Evolutionary conservation across 2,113 vertebrate species (phyloP).

Genomic region (Chauna torquata): DNA sequence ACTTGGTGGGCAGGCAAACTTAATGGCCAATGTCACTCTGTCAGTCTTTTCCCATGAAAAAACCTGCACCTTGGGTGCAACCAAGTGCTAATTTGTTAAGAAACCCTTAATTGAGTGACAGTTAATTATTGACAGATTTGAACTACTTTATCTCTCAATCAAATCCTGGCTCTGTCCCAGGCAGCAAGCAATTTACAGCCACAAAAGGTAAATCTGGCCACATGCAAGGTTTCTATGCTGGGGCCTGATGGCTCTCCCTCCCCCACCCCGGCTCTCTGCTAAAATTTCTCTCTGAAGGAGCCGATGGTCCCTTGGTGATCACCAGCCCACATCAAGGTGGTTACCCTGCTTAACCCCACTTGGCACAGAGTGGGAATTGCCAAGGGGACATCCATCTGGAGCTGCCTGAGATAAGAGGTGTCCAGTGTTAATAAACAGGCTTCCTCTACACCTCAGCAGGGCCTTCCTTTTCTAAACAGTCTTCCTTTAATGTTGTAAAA

Average conservation of each 20-base stretch:
- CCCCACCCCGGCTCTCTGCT: background rate
- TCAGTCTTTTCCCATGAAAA: conserved; percentile 70
- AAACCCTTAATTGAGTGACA: conserved; percentile 59
- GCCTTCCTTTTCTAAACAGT: conserved; percentile 96
- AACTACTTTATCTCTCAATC: conserved; percentile 76
- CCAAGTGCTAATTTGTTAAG: conserved; percentile 70
- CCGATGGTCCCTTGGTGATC: conserved; percentile 53
- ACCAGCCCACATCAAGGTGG: conserved; percentile 75
- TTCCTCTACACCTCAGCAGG: conserved; percentile 92
- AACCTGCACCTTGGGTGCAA: conserved; percentile 62
- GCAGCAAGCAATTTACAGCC: conserved; percentile 61
- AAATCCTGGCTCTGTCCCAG: conserved; percentile 64
- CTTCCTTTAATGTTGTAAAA: conserved; percentile 91
- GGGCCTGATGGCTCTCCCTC: conserved; percentile 25
- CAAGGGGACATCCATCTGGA: conserved; percentile 84
- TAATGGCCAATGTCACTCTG: conserved; percentile 17
- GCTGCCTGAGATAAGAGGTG: conserved; percentile 92
- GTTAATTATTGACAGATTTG: conserved; percentile 79
- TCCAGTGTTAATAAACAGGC: conserved; percentile 91
- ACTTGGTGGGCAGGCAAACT: background rate
- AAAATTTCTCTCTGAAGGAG: conserved; percentile 59
- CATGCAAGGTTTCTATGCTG: conserved; percentile 38
- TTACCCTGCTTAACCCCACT: conserved; percentile 79
- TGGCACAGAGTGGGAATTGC: conserved; percentile 77
- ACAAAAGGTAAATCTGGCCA: conserved; percentile 59